Percentiles rank a stretch among this genome's conserved stretches.
These are phyloP conservation scores for Sebastes itinus DNA, from an alignment of 2,797 vertebrate genomes.

Conservation along the genomic window DNA sequence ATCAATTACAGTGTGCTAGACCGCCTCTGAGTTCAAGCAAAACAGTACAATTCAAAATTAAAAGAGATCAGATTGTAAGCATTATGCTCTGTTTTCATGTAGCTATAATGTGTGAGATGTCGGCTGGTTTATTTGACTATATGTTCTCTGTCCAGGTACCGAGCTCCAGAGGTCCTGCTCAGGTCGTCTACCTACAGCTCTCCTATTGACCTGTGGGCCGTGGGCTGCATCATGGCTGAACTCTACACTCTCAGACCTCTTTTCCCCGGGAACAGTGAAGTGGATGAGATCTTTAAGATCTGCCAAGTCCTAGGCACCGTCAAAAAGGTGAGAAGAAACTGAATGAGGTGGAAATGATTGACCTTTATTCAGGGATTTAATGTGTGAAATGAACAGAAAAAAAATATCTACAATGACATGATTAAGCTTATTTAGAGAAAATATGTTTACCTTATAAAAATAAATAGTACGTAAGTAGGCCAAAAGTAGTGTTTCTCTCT, in stretches of 20 bases:
- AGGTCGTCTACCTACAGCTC: slow-evolving; percentile 93
- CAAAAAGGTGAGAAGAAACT: slow-evolving; percentile 86
- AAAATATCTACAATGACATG: too few relatives aligned
- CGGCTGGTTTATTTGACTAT: neutral
- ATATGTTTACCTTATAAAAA: neutral
- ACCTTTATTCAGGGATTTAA: neutral
- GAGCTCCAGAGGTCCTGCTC: slow-evolving; percentile 95
- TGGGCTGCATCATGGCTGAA: slow-evolving; percentile 98
- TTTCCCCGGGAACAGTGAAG: slow-evolving; percentile 96
- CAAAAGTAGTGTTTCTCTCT: neutral
- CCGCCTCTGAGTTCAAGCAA: too few relatives aligned
- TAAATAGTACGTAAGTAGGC: neutral
- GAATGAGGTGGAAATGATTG: neutral
- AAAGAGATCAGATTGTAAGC: too few relatives aligned
- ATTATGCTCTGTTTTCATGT: too few relatives aligned
- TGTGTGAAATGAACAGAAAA: neutral
- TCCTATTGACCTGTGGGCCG: slow-evolving; percentile 97
- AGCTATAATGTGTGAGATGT: neutral
- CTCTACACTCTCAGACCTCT: slow-evolving; percentile 95
- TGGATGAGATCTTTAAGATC: slow-evolving; percentile 99
- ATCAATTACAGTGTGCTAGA: neutral
- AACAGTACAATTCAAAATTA: too few relatives aligned
- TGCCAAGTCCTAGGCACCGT: slow-evolving; percentile 98
- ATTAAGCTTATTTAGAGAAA: neutral
- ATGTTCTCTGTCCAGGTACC: slow-evolving; percentile 85